Base-by-base conservation (phyloP, 2,888 invertebrate genomes). In the Perithous albicinctus region DNA sequence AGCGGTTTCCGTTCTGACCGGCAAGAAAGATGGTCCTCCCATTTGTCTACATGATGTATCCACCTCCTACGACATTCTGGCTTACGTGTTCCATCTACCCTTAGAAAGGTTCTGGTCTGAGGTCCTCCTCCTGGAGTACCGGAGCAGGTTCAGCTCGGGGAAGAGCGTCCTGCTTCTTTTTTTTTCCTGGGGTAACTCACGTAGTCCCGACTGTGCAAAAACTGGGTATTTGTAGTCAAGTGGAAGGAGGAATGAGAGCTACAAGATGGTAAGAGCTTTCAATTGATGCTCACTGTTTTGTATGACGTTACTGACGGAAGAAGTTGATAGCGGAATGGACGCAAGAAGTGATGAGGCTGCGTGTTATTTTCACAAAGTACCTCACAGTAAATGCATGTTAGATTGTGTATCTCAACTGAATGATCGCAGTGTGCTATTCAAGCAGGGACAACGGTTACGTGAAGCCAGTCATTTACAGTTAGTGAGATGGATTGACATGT, bases 1-100 rank as follows among this genome's bases (percentile, higher is more conserved):
- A 82, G 80, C 78, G 51, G 70, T 78, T 75, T 78, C 77, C 46
- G 66, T 66, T 74, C 64, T 41, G 59, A 43, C 26, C 48, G 43
- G 72, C 85, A 87, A 87, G 88, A 87, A 87, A 87, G 83, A 87
- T 85, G 80, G 84, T 85, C 76, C 64, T 76, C 75, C 86, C 85
- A 87, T 87, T 88, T 88, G 86, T 87, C 87, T 87, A 84, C 87
- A 86, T 83, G 86, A 86, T 86, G 86, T 83, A 88, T 86, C 85
- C 86, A 83, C 66, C 78, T 56, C 75, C 75, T 48, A 35, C 70
- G 32, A 66, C 46, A 51, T 70, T 66, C 64, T 35, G 61, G 26
- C 10, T 29, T n/a, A 26, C 32, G 66, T 56, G 43, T 67, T 59
- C 61, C 70, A 54, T 75, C 69, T 67, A 69, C 48, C 67, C 35